phyloP scores from a whole-genome alignment of 1,140 invertebrate species.

The Bombus waltoni region DNA sequence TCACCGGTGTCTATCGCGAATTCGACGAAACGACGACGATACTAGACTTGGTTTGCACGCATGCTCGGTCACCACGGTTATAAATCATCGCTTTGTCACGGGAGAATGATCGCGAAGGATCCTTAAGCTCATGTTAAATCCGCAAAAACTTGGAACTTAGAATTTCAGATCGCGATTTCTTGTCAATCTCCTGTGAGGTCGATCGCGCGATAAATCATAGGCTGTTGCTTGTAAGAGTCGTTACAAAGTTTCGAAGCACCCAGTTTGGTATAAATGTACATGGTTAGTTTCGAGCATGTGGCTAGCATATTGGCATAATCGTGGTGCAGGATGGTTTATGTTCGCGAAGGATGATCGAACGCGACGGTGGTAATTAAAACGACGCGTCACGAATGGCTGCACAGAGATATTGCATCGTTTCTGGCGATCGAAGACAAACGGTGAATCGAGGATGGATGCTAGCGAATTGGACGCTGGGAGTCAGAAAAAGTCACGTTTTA shows the following conservation, averaged over 20 bases:
- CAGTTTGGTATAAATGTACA: no score
- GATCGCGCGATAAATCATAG: constrained; percentile 9
- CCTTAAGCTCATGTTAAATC: neutral
- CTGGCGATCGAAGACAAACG: neutral
- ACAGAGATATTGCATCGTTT: neutral
- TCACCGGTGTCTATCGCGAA: neutral
- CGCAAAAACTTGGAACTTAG: constrained; percentile 16
- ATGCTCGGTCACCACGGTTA: no score
- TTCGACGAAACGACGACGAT: constrained; percentile 4
- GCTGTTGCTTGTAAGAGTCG: constrained; percentile 4
- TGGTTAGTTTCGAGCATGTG: neutral
- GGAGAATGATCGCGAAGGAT: neutral
- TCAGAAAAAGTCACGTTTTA: neutral
- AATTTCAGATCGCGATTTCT: constrained; percentile 34
- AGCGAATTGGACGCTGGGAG: neutral
- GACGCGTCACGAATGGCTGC: neutral
- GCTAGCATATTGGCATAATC: neutral
- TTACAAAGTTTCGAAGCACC: neutral
- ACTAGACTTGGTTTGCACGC: no score
- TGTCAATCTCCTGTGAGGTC: neutral
- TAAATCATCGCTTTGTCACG: constrained; percentile 15
- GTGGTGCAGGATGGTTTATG: neutral
- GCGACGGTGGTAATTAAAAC: constrained; percentile 9
- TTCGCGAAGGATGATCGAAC: neutral
- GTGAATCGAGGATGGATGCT: neutral